These are phyloP conservation scores for Lophotis ruficrista DNA, from an alignment of 2,113 vertebrate species.

Conservation along the genomic window DNA sequence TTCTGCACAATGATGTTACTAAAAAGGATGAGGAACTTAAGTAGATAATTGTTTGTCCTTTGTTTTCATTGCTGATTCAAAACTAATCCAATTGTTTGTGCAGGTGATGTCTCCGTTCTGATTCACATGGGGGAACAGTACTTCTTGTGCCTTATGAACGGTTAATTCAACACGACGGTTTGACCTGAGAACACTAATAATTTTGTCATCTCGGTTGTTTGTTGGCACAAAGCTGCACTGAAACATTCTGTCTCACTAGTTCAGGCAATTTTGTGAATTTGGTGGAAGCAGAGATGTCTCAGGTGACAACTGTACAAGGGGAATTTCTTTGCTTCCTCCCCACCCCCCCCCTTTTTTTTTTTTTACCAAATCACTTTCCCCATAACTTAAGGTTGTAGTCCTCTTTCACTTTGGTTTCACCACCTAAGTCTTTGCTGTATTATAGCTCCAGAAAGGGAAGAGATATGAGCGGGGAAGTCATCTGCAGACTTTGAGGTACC, in stretches of 20 bases:
- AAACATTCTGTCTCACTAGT: background rate
- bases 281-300: background rate
- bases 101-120: constrained; percentile 56
- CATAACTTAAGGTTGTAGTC: background rate
- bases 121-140: background rate
- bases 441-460: background rate
- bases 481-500: background rate
- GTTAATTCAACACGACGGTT: constrained; percentile 27
- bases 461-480: background rate
- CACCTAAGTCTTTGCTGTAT: background rate
- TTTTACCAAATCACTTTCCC: background rate
- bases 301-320: background rate
- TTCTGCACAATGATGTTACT: background rate
- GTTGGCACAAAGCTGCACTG: background rate
- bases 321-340: background rate
- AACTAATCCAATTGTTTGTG: constrained; percentile 48
- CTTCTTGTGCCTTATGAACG: background rate
- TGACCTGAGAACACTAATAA: constrained; percentile 18
- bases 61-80: constrained; percentile 40
- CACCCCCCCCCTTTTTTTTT: rapidly evolving
- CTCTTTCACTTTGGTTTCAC: background rate
- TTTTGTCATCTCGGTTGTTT: background rate
- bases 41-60: constrained; percentile 40
- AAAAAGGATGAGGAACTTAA: constrained; percentile 44
- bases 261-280: background rate